Evolutionary conservation across 2,113 vertebrate genomes (phyloP).

Genomic region (Chinchilla lanigera): DNA sequence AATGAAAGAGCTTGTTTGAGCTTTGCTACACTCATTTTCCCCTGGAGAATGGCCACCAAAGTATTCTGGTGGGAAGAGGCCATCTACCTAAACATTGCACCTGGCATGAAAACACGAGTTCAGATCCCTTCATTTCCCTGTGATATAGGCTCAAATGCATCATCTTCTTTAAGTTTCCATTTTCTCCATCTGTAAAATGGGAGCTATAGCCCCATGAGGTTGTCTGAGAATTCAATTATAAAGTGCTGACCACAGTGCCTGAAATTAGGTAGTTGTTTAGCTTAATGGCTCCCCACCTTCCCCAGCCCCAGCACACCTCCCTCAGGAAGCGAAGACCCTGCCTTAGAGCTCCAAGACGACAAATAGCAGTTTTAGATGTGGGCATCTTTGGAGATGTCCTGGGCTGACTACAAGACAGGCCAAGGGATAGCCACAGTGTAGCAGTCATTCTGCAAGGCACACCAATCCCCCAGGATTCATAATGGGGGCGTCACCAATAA

Average conservation of each 20-base stretch:
- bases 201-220: background rate
- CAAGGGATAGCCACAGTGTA: background rate
- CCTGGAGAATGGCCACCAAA: background rate
- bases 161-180: background rate
- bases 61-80: background rate
- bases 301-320: background rate
- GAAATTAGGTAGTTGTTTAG: background rate
- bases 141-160: background rate
- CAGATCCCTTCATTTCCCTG: background rate
- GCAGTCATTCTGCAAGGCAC: background rate
- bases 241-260: background rate
- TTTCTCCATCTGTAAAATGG: background rate
- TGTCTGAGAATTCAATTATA: background rate
- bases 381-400: background rate
- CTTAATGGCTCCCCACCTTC: background rate
- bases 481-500: fast-evolving
- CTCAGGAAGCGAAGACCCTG: background rate
- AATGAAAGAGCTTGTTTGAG: background rate
- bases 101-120: background rate
- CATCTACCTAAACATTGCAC: background rate
- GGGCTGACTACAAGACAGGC: background rate
- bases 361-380: background rate
- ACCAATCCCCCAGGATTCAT: background rate
- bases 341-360: background rate
- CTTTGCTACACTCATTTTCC: background rate